Evolutionary conservation across 2,113 vertebrate genomes (phyloP), one percentile per base, ranked within the genome.

Genomic region (Centropristis striata): DNA sequence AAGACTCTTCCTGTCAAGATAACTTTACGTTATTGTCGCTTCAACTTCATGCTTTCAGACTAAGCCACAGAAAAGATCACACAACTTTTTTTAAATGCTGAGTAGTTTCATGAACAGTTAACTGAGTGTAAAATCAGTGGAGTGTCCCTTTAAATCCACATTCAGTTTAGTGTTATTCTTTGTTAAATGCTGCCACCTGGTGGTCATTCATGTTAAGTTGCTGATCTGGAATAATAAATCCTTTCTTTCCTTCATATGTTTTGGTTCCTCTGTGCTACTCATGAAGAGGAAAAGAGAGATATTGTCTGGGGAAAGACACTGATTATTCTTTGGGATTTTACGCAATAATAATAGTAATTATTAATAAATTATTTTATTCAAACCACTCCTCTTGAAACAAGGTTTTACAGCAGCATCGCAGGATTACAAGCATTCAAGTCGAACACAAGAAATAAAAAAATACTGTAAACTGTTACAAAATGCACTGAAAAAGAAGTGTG

Each of bases 141-240:
- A 25, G 8, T 10, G 11, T 0, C 8, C 64, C 75, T 59, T 51
- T 50, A 51, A 49, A 21, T 2, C 64, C 39, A 20, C 8, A 9
- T 4, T 12, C 60, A 41, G 21, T 3, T 4, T 44, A 15, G 5
- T 20, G 23, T n/a, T 27, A 59, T 59, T 78, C 2, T 23, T 46
- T 44, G 77, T 36, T 39, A 2, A 71, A 75, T 63, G 54, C 84
- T 81, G 81, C 91, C 88, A 71, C 49, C 91, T 90, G 12, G 67
- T 89, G 91, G 61, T 47, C 3, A 1, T n/a, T n/a, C 39, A 4
- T 1, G 1, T 2, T 20, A 73, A 36, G 41, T 10, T 27, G 4
- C 4, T 50, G 57, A 61, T 18, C 10, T 28, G 39, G 18, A 27
- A 42, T 21, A 67, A 16, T n/a, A 51, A 39, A 21, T n/a, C 3